A percentile compares a stretch with the other conserved stretches of the same genome.
These are phyloP conservation scores for Eira barbara DNA, from an alignment of 2,113 vertebrate genomes.

Conservation along the genomic window DNA sequence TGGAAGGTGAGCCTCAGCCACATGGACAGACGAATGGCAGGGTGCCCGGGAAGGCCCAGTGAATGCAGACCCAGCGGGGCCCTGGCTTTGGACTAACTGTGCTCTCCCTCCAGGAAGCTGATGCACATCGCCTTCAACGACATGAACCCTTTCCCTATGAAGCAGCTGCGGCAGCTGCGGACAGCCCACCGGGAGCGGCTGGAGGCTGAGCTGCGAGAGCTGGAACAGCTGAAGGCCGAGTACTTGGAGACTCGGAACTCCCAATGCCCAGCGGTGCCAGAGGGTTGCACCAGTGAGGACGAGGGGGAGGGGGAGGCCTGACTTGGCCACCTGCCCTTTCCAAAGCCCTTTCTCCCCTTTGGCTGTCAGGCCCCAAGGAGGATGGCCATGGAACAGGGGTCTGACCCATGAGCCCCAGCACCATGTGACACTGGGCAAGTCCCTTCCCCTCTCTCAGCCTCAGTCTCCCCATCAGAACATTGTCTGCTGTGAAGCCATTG, in stretches of 20 bases:
- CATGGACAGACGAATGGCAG: no score
- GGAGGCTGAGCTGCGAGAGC: slow-evolving; percentile 86
- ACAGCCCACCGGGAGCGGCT: slow-evolving; percentile 87
- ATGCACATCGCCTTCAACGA: slow-evolving; percentile 91
- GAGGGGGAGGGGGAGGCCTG: slow-evolving; percentile 85
- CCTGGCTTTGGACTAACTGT: background rate
- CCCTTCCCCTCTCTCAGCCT: background rate
- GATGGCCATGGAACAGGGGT: background rate
- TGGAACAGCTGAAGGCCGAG: slow-evolving; percentile 88
- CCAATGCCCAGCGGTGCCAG: slow-evolving; percentile 65
- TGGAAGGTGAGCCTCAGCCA: background rate
- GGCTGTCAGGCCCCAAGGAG: background rate
- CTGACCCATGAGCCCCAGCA: background rate
- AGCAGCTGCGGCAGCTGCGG: slow-evolving; percentile 87
- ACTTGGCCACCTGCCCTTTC: background rate
- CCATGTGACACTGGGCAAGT: background rate
- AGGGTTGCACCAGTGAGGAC: slow-evolving; percentile 86
- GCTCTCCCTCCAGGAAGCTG: slow-evolving; percentile 85
- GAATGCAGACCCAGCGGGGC: background rate
- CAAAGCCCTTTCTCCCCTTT: background rate
- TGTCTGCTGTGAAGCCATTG: background rate
- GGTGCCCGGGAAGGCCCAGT: background rate
- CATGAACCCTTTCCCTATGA: slow-evolving; percentile 94
- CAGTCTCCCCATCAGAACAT: background rate
- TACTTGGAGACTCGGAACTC: slow-evolving; percentile 82